These are phyloP conservation scores for Scolanthus callimorphus DNA, from an alignment of 92 coral and sea anemone species.

Conservation along the genomic window DNA sequence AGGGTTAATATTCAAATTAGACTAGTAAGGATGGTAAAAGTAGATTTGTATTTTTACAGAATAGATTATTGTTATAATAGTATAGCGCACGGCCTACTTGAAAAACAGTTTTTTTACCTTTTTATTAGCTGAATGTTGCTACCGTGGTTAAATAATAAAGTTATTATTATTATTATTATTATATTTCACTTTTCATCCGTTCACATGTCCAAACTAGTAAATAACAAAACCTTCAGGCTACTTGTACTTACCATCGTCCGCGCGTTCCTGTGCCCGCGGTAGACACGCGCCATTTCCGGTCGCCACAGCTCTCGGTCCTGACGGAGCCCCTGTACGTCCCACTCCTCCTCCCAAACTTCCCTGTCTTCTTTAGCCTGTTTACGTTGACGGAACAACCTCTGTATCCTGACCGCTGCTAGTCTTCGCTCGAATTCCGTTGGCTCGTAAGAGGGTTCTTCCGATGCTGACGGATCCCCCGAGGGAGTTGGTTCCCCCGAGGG, in stretches of 20 bases:
- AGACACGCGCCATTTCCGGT: slow-evolving; percentile 83
- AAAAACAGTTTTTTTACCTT: too few relatives aligned
- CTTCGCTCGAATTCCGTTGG: slow-evolving; percentile 22
- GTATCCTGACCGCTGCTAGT: slow-evolving; percentile 85
- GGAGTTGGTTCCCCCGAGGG: too few relatives aligned
- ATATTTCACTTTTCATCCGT: too few relatives aligned
- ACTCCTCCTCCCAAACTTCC: slow-evolving; percentile 6
- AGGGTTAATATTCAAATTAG: too few relatives aligned
- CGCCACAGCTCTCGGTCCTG: slow-evolving; percentile 39
- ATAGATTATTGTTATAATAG: too few relatives aligned
- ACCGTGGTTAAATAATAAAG: too few relatives aligned
- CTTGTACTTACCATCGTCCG: slow-evolving; percentile 91
- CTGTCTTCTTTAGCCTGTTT: slow-evolving; percentile 33
- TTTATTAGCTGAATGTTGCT: neutral
- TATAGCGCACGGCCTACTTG: too few relatives aligned
- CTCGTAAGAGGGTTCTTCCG: neutral
- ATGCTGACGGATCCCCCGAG: neutral
- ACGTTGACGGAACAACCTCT: slow-evolving; percentile 82
- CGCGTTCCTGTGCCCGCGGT: slow-evolving; percentile 90
- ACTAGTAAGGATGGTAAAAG: too few relatives aligned
- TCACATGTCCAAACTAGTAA: too few relatives aligned
- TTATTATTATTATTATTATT: too few relatives aligned
- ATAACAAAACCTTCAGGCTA: too few relatives aligned
- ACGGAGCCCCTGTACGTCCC: neutral
- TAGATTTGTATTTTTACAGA: too few relatives aligned